Conservation (phyloP, 2,888 invertebrate species). For the Acleris cristana region DNA sequence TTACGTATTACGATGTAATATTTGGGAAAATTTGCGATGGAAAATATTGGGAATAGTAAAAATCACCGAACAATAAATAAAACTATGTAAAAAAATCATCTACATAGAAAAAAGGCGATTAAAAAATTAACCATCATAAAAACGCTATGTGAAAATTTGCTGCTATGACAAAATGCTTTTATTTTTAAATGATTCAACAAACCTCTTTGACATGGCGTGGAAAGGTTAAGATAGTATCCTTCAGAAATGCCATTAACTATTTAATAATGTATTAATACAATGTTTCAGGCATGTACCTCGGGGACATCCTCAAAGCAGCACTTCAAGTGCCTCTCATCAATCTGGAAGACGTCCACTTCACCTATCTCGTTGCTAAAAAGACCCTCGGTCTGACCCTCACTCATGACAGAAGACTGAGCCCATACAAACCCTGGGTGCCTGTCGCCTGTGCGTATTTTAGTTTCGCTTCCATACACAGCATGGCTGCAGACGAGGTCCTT, state of each 20-base stretch:
- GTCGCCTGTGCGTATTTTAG: constrained; percentile 59
- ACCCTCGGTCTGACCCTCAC: constrained; percentile 76
- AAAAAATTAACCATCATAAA: no score
- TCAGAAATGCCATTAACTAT: not conserved
- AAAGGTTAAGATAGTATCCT: not conserved
- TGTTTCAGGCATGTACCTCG: constrained; percentile 62
- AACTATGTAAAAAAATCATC: no score
- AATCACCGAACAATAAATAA: no score
- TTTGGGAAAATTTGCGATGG: no score
- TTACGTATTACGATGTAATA: no score
- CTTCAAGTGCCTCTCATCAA: constrained; percentile 84
- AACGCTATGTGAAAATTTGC: no score
- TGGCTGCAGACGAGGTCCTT: constrained; percentile 53
- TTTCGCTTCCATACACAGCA: constrained; percentile 58
- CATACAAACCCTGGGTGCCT: constrained; percentile 53
- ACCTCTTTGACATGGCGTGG: not conserved
- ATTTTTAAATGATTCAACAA: no score
- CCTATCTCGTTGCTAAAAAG: constrained; percentile 86
- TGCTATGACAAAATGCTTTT: no score
- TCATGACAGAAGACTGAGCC: constrained; percentile 82
- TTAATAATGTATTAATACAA: not conserved
- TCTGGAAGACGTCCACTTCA: constrained; percentile 89
- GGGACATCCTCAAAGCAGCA: constrained; percentile 79
- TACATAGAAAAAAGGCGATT: no score
- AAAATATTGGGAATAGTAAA: no score